These are phyloP conservation scores for Eubasilissa regina DNA, from an alignment of 1,140 invertebrate species.

Conservation along the genomic window DNA sequence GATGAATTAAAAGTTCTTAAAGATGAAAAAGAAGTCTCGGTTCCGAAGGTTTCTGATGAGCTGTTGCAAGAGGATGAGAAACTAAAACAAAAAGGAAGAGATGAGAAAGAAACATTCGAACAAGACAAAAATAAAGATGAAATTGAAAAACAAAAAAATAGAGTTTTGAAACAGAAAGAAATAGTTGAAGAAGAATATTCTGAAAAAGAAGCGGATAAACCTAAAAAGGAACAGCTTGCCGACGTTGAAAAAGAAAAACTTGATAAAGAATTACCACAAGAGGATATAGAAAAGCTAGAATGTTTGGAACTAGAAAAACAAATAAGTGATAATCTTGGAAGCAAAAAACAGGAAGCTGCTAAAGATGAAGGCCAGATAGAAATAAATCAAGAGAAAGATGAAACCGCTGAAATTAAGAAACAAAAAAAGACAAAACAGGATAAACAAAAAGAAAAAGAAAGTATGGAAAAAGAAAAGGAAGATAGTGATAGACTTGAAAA, in stretches of 20 bases:
- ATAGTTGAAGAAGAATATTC: slow-evolving; percentile 60
- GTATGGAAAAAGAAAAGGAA: slow-evolving; percentile 20
- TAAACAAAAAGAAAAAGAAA: slow-evolving; percentile 51
- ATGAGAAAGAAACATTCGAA: too few species aligned
- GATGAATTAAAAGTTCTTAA: slow-evolving; percentile 35
- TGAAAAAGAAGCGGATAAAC: slow-evolving; percentile 33
- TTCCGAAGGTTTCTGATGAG: not conserved
- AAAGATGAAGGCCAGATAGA: slow-evolving; percentile 44
- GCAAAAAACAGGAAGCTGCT: slow-evolving; percentile 48
- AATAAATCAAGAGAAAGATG: slow-evolving; percentile 45
- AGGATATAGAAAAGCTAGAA: too few species aligned
- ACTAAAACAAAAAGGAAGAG: too few species aligned
- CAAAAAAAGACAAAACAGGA: slow-evolving; percentile 55
- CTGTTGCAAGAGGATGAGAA: too few species aligned
- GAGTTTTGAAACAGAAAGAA: slow-evolving; percentile 48
- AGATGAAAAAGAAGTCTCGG: slow-evolving; percentile 30
- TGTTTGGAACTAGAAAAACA: too few species aligned
- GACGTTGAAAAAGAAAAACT: slow-evolving; percentile 54
- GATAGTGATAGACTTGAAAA: slow-evolving; percentile 54
- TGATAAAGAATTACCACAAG: slow-evolving; percentile 20
- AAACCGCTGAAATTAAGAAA: not conserved
- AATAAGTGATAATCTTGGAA: too few species aligned
- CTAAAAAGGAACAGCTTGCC: slow-evolving; percentile 49
- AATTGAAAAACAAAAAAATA: slow-evolving; percentile 62
- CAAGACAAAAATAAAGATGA: slow-evolving; percentile 26